These are phyloP conservation scores for Hemistola chrysoprasaria DNA, from an alignment of 2,888 invertebrate species.

Conservation along the genomic window DNA sequence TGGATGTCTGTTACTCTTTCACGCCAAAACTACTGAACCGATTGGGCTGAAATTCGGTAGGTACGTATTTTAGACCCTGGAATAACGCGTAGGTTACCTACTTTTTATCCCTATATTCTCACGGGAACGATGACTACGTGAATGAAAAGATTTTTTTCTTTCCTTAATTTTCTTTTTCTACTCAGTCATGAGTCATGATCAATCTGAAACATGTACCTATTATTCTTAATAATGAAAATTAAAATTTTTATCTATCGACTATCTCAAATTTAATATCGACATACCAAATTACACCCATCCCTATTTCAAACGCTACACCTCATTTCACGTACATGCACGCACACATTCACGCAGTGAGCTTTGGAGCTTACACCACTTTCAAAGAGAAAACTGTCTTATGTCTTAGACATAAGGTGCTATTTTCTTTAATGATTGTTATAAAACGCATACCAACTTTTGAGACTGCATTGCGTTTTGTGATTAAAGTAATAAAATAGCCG, in stretches of 20 bases:
- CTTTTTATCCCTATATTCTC: too few species aligned
- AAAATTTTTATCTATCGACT: slow-evolving; percentile 2
- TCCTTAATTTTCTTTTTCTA: too few species aligned
- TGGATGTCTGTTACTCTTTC: too few species aligned
- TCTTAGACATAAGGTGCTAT: fast-evolving
- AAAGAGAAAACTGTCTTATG: slow-evolving; percentile 15
- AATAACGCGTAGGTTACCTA: too few species aligned
- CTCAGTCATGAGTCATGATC: too few species aligned
- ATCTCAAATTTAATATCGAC: slow-evolving; percentile 13
- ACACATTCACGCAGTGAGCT: slow-evolving; percentile 34
- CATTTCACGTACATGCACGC: slow-evolving; percentile 37
- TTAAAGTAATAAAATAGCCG: slow-evolving; percentile 19
- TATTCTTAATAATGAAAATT: too few species aligned
- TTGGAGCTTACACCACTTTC: slow-evolving; percentile 35
- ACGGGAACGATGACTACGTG: too few species aligned
- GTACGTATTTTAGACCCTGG: too few species aligned
- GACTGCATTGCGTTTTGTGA: slow-evolving; percentile 22
- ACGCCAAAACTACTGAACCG: too few species aligned
- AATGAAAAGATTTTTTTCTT: too few species aligned
- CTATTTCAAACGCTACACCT: slow-evolving; percentile 33
- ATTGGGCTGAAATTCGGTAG: too few species aligned
- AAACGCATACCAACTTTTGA: slow-evolving; percentile 28
- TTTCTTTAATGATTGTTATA: slow-evolving; percentile 10
- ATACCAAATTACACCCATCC: slow-evolving; percentile 15
- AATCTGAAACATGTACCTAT: too few species aligned